Evolutionary conservation across 2,888 invertebrate genomes (phyloP).

Genomic region (Neelides folsomi): DNA sequence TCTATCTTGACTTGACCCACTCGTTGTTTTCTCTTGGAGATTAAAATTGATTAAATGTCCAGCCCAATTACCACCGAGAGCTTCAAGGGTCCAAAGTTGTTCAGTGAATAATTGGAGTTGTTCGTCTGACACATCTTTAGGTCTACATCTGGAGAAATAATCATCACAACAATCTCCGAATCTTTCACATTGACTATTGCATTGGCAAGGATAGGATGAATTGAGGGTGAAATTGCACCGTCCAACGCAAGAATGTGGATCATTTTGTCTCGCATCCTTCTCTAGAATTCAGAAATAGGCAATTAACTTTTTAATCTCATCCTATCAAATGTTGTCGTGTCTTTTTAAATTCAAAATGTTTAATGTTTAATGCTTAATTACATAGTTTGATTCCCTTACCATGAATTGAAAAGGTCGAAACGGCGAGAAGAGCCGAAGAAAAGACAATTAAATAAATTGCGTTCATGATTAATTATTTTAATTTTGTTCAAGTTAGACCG

Average conservation of each 20-base stretch:
- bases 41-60: slow-evolving; percentile 54
- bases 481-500: no score
- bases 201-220: slow-evolving; percentile 17
- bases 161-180: slow-evolving; percentile 23
- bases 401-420: no score
- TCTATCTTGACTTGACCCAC: slow-evolving; percentile 54
- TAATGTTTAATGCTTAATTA: no score
- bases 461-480: no score
- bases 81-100: slow-evolving; percentile 54
- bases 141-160: slow-evolving; percentile 11
- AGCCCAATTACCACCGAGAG: slow-evolving; percentile 48
- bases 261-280: no score
- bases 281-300: no score
- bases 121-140: slow-evolving; percentile 41
- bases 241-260: slow-evolving; percentile 20
- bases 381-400: no score
- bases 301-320: no score
- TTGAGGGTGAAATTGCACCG: slow-evolving; percentile 19
- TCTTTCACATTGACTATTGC: slow-evolving; percentile 15
- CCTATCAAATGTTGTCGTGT: no score
- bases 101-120: slow-evolving; percentile 58
- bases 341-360: no score
- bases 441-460: no score
- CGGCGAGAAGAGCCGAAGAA: no score
- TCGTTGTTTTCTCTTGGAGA: slow-evolving; percentile 59